Evolutionary conservation across 2,888 invertebrate genomes (phyloP), one percentile per base, ranked within the genome.

Genomic region (Drosophila antonietae): DNA sequence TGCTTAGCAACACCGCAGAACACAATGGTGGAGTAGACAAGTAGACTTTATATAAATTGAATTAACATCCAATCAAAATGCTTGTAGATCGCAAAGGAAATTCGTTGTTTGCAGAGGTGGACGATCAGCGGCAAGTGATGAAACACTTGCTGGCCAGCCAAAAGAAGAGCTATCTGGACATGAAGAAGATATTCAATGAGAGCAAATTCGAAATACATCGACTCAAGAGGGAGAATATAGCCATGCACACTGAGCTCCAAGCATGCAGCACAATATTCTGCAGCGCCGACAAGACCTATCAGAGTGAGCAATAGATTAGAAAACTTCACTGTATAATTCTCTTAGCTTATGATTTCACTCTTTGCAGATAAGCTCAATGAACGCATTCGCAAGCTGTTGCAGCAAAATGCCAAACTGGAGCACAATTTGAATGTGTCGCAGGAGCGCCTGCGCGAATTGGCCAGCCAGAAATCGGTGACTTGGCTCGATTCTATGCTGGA

Each of bases 81-180:
- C 12, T 60, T 73, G 33, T 88, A 95, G 95, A 94, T 90, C 93
- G 94, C 18, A 95, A 95, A 90, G 95, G 95, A 1, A 95, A 95
- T 81, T 95, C 95, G 0, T 91, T 95, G 79, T 95, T 95, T 92
- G 95, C 95, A 64, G 95, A 95, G 89, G 95, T 95, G 1, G 95
- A 95, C 78, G 95, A 95, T 83, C 95, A 95, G 78, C 93, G 95
- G 31, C 95, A 95, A 81, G 94, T 94, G 76, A 95, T 95, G 95
- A 94, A 94, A 14, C 94, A 94, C 68, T 92, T 94, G 70, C 91
- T 95, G 4, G 93, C 94, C 49, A 93, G 93, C 62, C 95, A 95
- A 93, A 95, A 95, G 83, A 94, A 94, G 83, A 94, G 93, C 31
- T 95, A 94, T 79, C 84, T 94, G 51, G 93, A 93, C 46, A 93